Evolutionary conservation across 2,113 vertebrate genomes (phyloP), one percentile per base, ranked within the genome.

Genomic region (Trichechus manatus): DNA sequence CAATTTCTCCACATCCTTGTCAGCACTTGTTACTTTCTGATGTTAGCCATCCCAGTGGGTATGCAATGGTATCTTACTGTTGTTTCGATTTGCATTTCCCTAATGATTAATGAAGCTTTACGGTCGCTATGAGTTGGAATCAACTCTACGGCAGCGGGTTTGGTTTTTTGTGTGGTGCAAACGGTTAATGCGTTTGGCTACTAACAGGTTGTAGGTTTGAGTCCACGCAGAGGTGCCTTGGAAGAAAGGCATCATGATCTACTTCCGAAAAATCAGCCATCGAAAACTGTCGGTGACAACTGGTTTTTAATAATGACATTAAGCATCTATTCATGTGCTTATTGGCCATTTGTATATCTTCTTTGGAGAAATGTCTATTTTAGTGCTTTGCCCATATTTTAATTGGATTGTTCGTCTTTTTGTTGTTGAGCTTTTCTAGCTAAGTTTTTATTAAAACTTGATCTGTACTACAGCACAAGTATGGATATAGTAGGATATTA

Each of bases 361-460:
- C 14, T 68, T 68, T 68, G 29, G 66, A 68, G 66, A 68, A 33
- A 17, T 33, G 11, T 68, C 33, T 72, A 27, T 36, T 72, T 1
- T 39, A 36, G 70, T 72, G 20, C n/a, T 72, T 72, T n/a, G 33
- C 66, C 66, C 3, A 23, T 33, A 23, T 70, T 70, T n/a, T 33
- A 70, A 70, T 70, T 39, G n/a, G 19, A 20, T 39, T 17, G 53
- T 56, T 56, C 39, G 1, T 72, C n/a, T 22, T 72, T 36, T 72
- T 72, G n/a, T 39, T 72, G 13, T 70, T 72, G 70, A 36, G 19
- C 2, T 72, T 17, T 20, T 61, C 13, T 56, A 87, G n/a, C 53
- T 72, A 75, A 70, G 59, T 19, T 91, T 89, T 93, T 87, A 53
- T 87, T 93, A 53, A 91, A 70, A 66, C n/a, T 92, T 92, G 10